These are phyloP conservation scores for Cyclina sinensis DNA, from an alignment of 1,140 invertebrate genomes.

Conservation along the genomic window DNA sequence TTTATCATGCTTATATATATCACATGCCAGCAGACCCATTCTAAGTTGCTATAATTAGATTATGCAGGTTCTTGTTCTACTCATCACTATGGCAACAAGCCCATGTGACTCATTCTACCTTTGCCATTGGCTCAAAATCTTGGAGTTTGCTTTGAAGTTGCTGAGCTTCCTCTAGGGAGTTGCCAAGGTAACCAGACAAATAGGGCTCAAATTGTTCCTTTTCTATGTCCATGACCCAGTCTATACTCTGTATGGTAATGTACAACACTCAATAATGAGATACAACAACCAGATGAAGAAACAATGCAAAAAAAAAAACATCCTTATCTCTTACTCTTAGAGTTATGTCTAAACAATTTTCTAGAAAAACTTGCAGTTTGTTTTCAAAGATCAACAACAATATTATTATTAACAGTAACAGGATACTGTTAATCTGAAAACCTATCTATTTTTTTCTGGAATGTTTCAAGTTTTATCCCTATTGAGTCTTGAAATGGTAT, in stretches of 20 bases:
- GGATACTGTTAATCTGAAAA: too few relatives aligned
- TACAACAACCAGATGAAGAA: slow-evolving; percentile 37
- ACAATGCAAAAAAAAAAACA: background rate
- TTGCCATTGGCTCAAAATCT: slow-evolving; percentile 89
- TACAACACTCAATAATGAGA: slow-evolving; percentile 46
- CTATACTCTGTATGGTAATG: slow-evolving; percentile 82
- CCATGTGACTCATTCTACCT: slow-evolving; percentile 81
- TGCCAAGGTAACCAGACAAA: slow-evolving; percentile 85
- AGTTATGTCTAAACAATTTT: background rate
- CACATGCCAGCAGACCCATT: background rate
- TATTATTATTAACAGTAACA: too few relatives aligned
- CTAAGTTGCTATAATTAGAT: slow-evolving; percentile 30
- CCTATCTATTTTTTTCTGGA: too few relatives aligned
- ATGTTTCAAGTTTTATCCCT: too few relatives aligned
- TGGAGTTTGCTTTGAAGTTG: slow-evolving; percentile 89
- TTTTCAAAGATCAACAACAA: too few relatives aligned
- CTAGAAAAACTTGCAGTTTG: background rate
- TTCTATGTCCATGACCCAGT: slow-evolving; percentile 84
- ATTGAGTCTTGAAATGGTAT: too few relatives aligned
- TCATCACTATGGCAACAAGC: slow-evolving; percentile 40
- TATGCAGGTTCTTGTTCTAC: slow-evolving; percentile 44
- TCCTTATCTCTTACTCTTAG: slow-evolving; percentile 1
- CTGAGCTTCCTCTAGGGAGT: slow-evolving; percentile 88
- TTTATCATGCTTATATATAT: background rate
- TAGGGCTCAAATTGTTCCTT: slow-evolving; percentile 85